These are phyloP conservation scores for Tiaroga cobitis DNA, from an alignment of 2,797 vertebrate species.

Conservation along the genomic window DNA sequence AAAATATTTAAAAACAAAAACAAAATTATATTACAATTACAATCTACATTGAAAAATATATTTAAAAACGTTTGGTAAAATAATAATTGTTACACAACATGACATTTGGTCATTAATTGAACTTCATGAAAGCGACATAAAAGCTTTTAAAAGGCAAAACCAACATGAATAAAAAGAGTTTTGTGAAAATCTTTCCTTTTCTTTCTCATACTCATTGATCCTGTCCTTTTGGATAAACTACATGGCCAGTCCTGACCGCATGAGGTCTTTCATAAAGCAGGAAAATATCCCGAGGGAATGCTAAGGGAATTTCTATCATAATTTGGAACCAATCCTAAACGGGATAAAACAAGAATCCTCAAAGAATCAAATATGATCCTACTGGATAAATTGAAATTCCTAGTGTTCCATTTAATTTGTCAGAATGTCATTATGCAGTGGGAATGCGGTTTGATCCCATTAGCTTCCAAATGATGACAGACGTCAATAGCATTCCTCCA, in stretches of 20 bases:
- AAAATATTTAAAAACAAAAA: not conserved
- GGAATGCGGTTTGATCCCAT: slow-evolving; percentile 10
- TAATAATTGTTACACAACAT: not conserved
- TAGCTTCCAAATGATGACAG: slow-evolving; percentile 3
- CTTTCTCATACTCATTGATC: not conserved
- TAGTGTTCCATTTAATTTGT: not conserved
- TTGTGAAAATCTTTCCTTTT: no score
- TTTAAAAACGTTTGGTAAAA: not conserved
- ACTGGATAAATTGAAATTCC: slow-evolving; percentile 3
- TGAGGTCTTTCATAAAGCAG: slow-evolving; percentile 11
- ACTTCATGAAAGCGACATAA: not conserved
- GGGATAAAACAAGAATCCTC: slow-evolving; percentile 31
- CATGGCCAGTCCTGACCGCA: slow-evolving; percentile 11
- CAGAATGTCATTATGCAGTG: not conserved
- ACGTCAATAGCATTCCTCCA: not conserved
- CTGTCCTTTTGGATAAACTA: slow-evolving; percentile 10
- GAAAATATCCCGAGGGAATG: not conserved
- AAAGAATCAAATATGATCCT: slow-evolving; percentile 17
- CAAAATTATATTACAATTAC: not conserved
- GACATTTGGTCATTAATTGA: not conserved
- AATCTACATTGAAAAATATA: no score
- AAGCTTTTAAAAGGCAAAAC: not conserved
- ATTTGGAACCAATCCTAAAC: slow-evolving; percentile 35
- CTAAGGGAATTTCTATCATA: slow-evolving; percentile 7
- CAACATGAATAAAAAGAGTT: not conserved